These are phyloP conservation scores for Leptobrachium ailaonicum DNA, from an alignment of 2,113 vertebrate species.

Conservation along the genomic window DNA sequence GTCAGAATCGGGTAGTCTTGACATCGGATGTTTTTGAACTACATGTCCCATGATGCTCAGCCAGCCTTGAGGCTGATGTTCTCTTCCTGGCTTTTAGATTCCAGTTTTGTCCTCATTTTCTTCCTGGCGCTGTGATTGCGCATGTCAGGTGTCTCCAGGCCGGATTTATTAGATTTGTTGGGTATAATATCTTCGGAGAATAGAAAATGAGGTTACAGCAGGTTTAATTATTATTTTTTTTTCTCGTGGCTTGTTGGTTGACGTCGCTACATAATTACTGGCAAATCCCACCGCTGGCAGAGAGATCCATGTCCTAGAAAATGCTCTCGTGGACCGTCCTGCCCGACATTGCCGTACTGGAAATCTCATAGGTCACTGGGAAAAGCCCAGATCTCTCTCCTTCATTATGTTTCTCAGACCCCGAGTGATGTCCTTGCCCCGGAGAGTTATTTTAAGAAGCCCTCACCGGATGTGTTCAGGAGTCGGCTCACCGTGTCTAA, in stretches of 20 bases:
- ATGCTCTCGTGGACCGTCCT: not conserved
- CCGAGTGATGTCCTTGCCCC: not conserved
- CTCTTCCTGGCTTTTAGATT: too few species aligned
- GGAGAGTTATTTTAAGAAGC: too few species aligned
- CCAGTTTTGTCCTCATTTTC: not conserved
- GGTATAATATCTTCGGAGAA: slow-evolving; percentile 29
- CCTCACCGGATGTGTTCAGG: too few species aligned
- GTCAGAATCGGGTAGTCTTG: too few species aligned
- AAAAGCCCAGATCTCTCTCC: not conserved
- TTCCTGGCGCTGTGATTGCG: not conserved
- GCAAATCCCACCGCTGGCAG: not conserved
- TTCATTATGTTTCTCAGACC: not conserved
- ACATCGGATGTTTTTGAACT: too few species aligned
- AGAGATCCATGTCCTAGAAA: slow-evolving; percentile 4
- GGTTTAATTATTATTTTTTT: too few species aligned
- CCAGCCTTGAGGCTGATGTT: too few species aligned
- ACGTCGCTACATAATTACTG: too few species aligned
- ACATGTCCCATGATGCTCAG: too few species aligned
- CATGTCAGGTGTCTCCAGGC: not conserved
- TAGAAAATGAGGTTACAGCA: slow-evolving; percentile 14
- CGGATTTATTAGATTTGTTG: not conserved
- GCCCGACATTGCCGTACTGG: not conserved
- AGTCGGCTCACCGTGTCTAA: too few species aligned
- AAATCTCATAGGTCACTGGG: not conserved
- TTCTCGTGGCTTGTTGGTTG: too few species aligned